Percentiles rank a stretch among this genome's conserved stretches.
Conservation (phyloP, 2,888 invertebrate genomes). For the Drosophila ezoana region DNA sequence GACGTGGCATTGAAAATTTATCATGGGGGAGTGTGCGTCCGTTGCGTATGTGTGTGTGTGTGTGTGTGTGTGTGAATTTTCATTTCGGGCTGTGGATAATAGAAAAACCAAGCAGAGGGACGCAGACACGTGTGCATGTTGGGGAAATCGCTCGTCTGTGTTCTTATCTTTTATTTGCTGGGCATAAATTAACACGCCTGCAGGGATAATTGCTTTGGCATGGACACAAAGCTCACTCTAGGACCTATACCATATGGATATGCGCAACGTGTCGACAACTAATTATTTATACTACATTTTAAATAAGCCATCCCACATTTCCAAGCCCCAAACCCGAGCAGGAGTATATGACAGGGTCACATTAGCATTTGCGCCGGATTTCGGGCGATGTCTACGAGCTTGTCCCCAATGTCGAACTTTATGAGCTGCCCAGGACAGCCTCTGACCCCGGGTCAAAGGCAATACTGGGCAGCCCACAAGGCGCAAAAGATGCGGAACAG, state of each 20-base stretch:
- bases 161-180: constrained; percentile 8
- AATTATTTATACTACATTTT: constrained; percentile 26
- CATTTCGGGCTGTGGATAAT: constrained; percentile 1
- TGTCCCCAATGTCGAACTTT: constrained; percentile 18
- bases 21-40: not conserved
- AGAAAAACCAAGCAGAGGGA: constrained; percentile 7
- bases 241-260: constrained; percentile 1
- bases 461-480: no score
- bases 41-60: not conserved
- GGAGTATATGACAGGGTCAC: not conserved
- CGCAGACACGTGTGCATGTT: constrained; percentile 6
- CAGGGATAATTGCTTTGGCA: constrained; percentile 17
- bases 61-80: constrained; percentile 1
- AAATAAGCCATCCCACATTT: constrained; percentile 2
- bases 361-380: constrained; percentile 17
- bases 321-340: not conserved
- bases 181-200: constrained; percentile 40
- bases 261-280: constrained; percentile 12
- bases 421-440: constrained; percentile 19
- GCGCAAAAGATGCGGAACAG: no score
- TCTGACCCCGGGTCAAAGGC: no score
- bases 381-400: constrained; percentile 10
- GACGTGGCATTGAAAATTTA: constrained; percentile 2
- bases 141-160: constrained; percentile 9
- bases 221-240: not conserved